These are phyloP conservation scores for Buceros bicornis DNA, from an alignment of 2,797 vertebrate genomes.

Conservation along the genomic window DNA sequence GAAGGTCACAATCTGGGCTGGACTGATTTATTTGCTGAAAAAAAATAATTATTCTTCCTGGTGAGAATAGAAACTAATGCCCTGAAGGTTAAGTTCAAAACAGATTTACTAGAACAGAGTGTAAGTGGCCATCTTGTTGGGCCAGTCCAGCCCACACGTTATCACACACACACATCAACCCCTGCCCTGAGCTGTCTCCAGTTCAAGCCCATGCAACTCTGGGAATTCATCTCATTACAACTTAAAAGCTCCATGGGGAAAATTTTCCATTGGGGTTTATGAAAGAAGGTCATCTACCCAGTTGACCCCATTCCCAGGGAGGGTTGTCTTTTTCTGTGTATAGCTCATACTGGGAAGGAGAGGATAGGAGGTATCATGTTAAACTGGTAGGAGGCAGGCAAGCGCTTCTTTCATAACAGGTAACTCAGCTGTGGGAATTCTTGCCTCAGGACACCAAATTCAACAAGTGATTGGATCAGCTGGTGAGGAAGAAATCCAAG, in stretches of 20 bases:
- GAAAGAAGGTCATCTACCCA: neutral
- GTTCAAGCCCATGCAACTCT: neutral
- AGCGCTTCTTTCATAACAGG: neutral
- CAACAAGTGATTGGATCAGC: neutral
- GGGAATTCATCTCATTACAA: neutral
- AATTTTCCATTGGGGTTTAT: neutral
- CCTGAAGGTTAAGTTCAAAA: neutral
- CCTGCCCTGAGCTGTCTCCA: neutral
- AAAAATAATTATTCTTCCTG: neutral
- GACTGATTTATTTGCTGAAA: neutral
- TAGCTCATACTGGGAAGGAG: neutral
- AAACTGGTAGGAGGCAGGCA: neutral
- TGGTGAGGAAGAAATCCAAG: neutral
- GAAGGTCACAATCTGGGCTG: constrained; percentile 30
- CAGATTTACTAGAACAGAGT: neutral
- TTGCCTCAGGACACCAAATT: neutral
- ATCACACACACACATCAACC: fast-evolving
- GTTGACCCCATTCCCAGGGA: neutral
- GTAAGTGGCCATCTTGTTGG: neutral
- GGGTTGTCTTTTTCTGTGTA: neutral
- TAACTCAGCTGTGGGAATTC: neutral
- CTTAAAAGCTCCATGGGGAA: neutral
- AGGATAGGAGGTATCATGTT: neutral
- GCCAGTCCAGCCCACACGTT: neutral
- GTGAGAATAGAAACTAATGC: neutral